Conservation (phyloP, 2,888 invertebrate genomes). For the Thera obeliscata region DNA sequence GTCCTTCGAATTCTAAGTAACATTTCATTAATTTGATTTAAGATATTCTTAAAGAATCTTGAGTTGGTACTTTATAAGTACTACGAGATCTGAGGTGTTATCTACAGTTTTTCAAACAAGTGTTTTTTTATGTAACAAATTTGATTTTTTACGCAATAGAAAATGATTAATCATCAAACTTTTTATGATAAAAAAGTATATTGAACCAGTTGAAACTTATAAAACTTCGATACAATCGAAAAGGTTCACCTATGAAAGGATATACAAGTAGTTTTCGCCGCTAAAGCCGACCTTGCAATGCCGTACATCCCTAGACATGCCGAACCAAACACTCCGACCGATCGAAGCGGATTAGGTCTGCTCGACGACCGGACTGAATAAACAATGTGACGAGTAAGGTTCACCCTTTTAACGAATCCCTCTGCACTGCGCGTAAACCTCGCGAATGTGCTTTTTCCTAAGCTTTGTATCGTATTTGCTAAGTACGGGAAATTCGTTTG, state of each 20-base stretch:
- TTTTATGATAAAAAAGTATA: too few relatives aligned
- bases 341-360: slow-evolving; percentile 76
- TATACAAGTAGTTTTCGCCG: neutral
- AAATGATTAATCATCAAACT: too few relatives aligned
- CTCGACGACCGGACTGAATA: slow-evolving; percentile 76
- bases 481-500: slow-evolving; percentile 36
- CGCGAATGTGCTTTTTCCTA: slow-evolving; percentile 61
- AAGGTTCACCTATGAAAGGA: neutral
- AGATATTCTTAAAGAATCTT: too few relatives aligned
- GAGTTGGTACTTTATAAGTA: too few relatives aligned
- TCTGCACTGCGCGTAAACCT: slow-evolving; percentile 61
- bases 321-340: slow-evolving; percentile 60
- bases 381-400: slow-evolving; percentile 79
- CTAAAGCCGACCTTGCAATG: slow-evolving; percentile 12
- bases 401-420: slow-evolving; percentile 81
- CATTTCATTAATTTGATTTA: too few relatives aligned
- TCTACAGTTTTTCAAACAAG: too few relatives aligned
- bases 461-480: slow-evolving; percentile 44
- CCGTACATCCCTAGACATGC: slow-evolving; percentile 42
- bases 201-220: too few relatives aligned
- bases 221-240: neutral
- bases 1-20: too few relatives aligned
- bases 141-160: too few relatives aligned
- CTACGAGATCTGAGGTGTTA: too few relatives aligned
- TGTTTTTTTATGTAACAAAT: too few relatives aligned